phyloP scores from a whole-genome alignment of 2,888 invertebrate species.

The Dicyrtoma fusca region DNA sequence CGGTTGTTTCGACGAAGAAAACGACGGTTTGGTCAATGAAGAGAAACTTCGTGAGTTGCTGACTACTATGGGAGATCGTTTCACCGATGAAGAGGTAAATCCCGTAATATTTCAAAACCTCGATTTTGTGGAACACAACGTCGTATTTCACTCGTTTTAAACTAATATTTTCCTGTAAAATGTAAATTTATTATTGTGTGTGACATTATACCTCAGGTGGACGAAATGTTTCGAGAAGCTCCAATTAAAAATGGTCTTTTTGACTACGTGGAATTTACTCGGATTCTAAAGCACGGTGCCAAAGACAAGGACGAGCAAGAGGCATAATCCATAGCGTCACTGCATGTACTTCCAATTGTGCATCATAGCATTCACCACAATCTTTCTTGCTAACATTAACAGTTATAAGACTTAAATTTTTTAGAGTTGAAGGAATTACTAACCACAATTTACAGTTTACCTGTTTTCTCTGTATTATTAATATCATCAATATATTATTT shows the following conservation, averaged over 20 bases:
- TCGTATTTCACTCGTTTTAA: too few relatives aligned
- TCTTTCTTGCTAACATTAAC: too few relatives aligned
- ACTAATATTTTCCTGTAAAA: too few relatives aligned
- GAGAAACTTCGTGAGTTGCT: constrained; percentile 92
- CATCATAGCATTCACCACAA: neutral
- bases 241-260: constrained; percentile 92
- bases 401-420: too few relatives aligned
- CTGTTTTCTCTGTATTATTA: too few relatives aligned
- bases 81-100: constrained; percentile 80
- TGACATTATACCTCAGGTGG: constrained; percentile 71
- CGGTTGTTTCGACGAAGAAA: constrained; percentile 98
- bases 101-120: too few relatives aligned
- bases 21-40: constrained; percentile 87
- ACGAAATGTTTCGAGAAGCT: constrained; percentile 98
- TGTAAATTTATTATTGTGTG: neutral
- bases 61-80: constrained; percentile 95
- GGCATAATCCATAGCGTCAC: constrained; percentile 37
- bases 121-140: too few relatives aligned
- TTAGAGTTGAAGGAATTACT: too few relatives aligned
- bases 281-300: constrained; percentile 98
- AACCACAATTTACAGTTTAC: too few relatives aligned
- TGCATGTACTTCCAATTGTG: neutral
- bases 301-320: constrained; percentile 97
- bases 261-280: constrained; percentile 97
- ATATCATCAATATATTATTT: too few relatives aligned